phyloP scores from a whole-genome alignment of 2,888 invertebrate genomes.

The Mythimna loreyi region DNA sequence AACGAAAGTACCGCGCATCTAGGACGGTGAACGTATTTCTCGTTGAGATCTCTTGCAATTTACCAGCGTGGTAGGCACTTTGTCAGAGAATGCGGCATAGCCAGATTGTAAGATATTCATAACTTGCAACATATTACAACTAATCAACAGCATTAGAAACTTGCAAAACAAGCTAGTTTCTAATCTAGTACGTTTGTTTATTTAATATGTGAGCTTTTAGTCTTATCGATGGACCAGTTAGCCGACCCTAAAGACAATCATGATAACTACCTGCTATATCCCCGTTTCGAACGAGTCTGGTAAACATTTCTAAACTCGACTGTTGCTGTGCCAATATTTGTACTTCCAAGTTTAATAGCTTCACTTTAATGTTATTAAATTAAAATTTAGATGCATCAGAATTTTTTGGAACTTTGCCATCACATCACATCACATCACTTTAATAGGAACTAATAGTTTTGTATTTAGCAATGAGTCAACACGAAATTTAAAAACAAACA shows the following conservation, averaged over 20 bases:
- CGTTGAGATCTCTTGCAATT: conserved; percentile 89
- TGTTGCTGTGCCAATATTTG: conserved; percentile 41
- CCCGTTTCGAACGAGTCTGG: conserved; percentile 35
- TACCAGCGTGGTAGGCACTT: conserved; percentile 80
- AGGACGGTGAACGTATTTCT: conserved; percentile 91
- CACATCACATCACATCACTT: conserved; percentile 29
- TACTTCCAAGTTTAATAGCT: conserved; percentile 11
- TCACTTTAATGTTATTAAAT: conserved; percentile 25
- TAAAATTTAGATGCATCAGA: conserved; percentile 20
- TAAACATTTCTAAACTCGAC: conserved; percentile 37
- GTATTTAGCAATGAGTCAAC: conserved; percentile 20
- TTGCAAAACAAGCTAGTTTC: conserved; percentile 80
- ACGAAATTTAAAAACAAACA: conserved; percentile 28
- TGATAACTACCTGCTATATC: conserved; percentile 47
- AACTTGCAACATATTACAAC: conserved; percentile 81
- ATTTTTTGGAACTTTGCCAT: conserved; percentile 6
- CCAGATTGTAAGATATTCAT: conserved; percentile 86
- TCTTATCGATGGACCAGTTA: conserved; percentile 56
- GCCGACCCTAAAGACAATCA: conserved; percentile 46
- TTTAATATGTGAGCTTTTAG: conserved; percentile 59
- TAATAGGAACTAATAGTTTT: conserved; percentile 12
- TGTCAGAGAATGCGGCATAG: conserved; percentile 84
- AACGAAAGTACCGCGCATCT: conserved; percentile 91
- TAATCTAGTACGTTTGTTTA: conserved; percentile 77
- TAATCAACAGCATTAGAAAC: conserved; percentile 75